Evolutionary conservation across 2,888 invertebrate genomes (phyloP), one percentile per base, ranked within the genome.

Genomic region (Cephus rjabovi): DNA sequence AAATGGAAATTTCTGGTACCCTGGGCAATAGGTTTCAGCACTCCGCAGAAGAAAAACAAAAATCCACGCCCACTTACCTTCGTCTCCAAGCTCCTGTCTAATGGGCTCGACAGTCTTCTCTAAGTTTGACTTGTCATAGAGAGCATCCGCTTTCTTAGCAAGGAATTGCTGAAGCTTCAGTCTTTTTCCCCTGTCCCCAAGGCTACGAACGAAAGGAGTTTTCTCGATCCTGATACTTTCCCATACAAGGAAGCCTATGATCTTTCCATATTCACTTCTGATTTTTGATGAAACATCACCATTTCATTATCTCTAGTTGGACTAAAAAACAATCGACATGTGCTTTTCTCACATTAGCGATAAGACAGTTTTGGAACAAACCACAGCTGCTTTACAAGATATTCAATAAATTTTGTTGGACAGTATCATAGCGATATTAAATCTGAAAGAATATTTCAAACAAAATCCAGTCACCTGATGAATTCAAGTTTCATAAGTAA

Each of bases 91-190:
- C 81, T 93, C 89, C 81, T 88, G 89, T 79, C 89, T 91, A 34
- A 86, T 80, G 35, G 88, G 86, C 33, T 90, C 89, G 34, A 83
- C 76, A 40, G 85, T 85, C 80, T 86, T 90, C 56, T 90, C 88
- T 82, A 91, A 87, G 86, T 91, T 91, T 15, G 90, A 82, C 81
- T 91, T 91, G 82, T 91, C 95, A 90, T 96, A 98, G 82, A 98
- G 93, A 75, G 95, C 93, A 88, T 94, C 94, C 2, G 97, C 96
- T 92, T 97, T 97, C 87, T 96, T 96, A 12, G 96, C 96, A 86
- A 98, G 94, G 92, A 98, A 98, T 88, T 97, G 96, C 89, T 97
- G 97, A 71, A 98, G 93, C 89, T 97, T 97, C 77, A 97, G 92
- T 34, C 97, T 93, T 90, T 97, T 97, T 0, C 96, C 95, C 80